Base-by-base conservation (phyloP, 2,797 vertebrate genomes). In the Sparus aurata region DNA sequence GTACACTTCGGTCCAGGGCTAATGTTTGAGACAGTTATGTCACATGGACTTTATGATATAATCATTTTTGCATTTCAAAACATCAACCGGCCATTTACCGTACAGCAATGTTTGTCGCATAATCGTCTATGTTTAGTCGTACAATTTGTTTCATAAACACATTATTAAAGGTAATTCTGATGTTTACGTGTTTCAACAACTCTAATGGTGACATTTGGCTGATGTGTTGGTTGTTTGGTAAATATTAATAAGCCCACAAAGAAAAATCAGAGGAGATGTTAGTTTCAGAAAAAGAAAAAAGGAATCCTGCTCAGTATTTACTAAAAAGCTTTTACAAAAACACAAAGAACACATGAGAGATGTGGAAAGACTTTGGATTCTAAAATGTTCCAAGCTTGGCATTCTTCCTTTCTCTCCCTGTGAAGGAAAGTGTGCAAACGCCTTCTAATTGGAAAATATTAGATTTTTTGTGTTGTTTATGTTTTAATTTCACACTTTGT, bases 21-120 rank as follows among this genome's bases (percentile, higher is more conserved):
- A 15, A 70, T 70, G 65, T 76, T 54, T 73, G 17, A 80, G 54
- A 61, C 18, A n/a, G n/a, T 41, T 11, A 0, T 57, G 43, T 73
- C 46, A 17, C 25, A 30, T 43, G 13, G 61, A 23, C 17, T 43
- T 8, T 61, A 17, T 69, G 34, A 52, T 45, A 8, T 41, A 25
- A 57, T 18, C 16, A 18, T 70, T 66, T 60, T 12, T 57, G 22
- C 73, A n/a, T 22, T 63, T 30, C 54, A 8, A 34, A 63, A 46
- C 38, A 38, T 69, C 11, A 47, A 30, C 16, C n/a, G 43, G 10
- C 55, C 23, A 30, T 75, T 30, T 34, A n/a, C 5, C 6, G 13
- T 18, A 4, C 6, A 23, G 22, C 1, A 16, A 16, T 43, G 46
- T 68, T 58, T 9, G 11, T 17, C 7, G 4, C 30, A 27, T 27